Conservation (phyloP, 2,797 vertebrate genomes). For the Acanthis flammea region DNA sequence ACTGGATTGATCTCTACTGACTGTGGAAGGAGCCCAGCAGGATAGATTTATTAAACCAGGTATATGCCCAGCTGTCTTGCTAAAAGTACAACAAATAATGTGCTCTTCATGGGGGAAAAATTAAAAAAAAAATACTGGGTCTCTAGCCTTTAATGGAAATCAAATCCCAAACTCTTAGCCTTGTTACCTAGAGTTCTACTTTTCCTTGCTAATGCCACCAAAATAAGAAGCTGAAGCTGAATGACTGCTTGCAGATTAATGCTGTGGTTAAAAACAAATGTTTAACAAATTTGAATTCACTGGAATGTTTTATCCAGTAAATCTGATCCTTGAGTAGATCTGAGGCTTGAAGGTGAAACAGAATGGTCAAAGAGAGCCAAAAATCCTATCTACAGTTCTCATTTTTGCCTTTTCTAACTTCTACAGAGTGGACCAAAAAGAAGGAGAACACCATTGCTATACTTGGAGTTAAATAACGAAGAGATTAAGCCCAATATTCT, state of each 20-base stretch:
- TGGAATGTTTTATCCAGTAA: not conserved
- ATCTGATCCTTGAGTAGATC: not conserved
- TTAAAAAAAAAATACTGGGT: rapidly evolving
- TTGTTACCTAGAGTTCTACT: not conserved
- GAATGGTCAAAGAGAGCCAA: not conserved
- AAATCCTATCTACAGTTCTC: not conserved
- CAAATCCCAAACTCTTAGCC: not conserved
- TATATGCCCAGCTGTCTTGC: not conserved
- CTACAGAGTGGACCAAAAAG: not conserved
- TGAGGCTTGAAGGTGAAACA: not conserved
- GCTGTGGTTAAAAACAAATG: not conserved
- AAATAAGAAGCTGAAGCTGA: not conserved
- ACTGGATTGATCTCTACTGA: not conserved
- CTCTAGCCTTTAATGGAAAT: not conserved
- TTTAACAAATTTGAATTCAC: not conserved
- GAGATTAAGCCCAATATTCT: not conserved
- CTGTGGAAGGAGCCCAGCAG: not conserved
- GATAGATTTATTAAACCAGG: not conserved
- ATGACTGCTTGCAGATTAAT: not conserved
- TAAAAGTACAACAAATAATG: not conserved
- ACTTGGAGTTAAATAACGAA: not conserved
- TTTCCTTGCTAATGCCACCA: not conserved
- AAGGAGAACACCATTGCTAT: not conserved
- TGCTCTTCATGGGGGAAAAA: not conserved
- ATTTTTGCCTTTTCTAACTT: not conserved